Evolutionary conservation across 2,113 vertebrate genomes (phyloP), one percentile per base, ranked within the genome.

Genomic region (Forbesichthys agassizii): DNA sequence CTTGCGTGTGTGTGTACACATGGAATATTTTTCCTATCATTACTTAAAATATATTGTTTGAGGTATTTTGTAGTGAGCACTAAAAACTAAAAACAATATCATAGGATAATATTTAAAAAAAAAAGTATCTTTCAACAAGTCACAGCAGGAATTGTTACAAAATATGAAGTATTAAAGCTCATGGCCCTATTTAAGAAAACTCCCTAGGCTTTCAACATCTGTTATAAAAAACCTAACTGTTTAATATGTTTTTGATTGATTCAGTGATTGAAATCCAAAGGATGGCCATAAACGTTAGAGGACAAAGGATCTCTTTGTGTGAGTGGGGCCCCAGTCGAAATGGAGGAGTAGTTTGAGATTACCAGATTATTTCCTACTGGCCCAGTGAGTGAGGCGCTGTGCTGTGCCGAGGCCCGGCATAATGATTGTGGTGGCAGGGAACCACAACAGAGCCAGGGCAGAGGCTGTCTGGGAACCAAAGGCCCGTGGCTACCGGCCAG

Each of bases 371-470:
- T 92, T 92, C 82, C 79, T 80, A 73, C 66, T 67, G 78, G 75
- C 69, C 86, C 82, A 71, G 74, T 58, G 86, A 89, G 87, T 48
- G 69, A 88, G 80, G 77, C 64, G 53, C 75, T 72, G 68, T 82
- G 86, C 87, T 83, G 77, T 49, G 88, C 83, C 75, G 83, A 82
- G 69, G 83, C 85, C 77, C 67, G 83, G 84, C 82, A 84, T 90
- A 89, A 92, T 88, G 89, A 87, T 82, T 91, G 91, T 63, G 90
- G 92, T 90, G 81, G 88, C 81, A 83, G 80, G 68, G 79, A 89
- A 92, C 92, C 91, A 92, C 91, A 92, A 92, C 91, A 91, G 90
- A 92, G 86, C 80, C 51, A 59, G 77, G 79, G 78, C 75, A 88
- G 77, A 86, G 85, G 77, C 84, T 87, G 88, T 80, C 80, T 83